phyloP scores from a whole-genome alignment of 2,797 vertebrate species.

The Eupleurogrammus muticus region DNA sequence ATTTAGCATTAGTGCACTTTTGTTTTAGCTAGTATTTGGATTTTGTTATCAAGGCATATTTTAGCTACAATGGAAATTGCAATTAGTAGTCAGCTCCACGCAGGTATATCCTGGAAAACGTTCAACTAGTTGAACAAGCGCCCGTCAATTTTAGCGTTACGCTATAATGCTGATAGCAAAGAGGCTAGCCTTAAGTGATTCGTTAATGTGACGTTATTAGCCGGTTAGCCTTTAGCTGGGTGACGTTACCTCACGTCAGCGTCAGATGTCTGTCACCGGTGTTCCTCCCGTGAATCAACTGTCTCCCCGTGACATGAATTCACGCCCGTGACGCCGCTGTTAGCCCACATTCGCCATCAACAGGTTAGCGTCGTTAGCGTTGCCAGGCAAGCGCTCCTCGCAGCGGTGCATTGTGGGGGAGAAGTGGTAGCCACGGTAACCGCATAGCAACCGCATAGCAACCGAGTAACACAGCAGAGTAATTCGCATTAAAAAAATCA shows the following conservation, averaged over 20 bases:
- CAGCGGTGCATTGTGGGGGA: constrained; percentile 1
- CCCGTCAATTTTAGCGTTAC: neutral
- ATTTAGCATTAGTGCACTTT: too few relatives aligned
- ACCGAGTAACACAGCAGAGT: too few relatives aligned
- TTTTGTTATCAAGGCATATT: neutral
- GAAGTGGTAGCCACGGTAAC: constrained; percentile 6
- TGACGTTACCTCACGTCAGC: neutral
- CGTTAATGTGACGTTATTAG: neutral
- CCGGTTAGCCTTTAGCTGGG: neutral
- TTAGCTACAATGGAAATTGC: neutral
- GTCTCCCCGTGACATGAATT: rapidly evolving
- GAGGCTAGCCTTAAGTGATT: neutral
- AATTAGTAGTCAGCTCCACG: rapidly evolving
- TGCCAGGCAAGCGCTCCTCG: constrained; percentile 49
- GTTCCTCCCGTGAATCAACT: neutral
- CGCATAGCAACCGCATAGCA: neutral
- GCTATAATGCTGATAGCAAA: neutral
- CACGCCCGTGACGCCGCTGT: neutral
- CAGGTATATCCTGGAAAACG: neutral
- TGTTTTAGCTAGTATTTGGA: neutral
- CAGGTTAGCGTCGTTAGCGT: neutral
- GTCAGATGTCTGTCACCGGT: neutral
- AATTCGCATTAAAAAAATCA: too few relatives aligned
- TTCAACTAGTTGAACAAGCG: too few relatives aligned
- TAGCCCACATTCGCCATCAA: too few relatives aligned